Percentiles rank a stretch among this genome's conserved stretches.
Conservation (phyloP, 2,113 vertebrate species). For the Sardina pilchardus region DNA sequence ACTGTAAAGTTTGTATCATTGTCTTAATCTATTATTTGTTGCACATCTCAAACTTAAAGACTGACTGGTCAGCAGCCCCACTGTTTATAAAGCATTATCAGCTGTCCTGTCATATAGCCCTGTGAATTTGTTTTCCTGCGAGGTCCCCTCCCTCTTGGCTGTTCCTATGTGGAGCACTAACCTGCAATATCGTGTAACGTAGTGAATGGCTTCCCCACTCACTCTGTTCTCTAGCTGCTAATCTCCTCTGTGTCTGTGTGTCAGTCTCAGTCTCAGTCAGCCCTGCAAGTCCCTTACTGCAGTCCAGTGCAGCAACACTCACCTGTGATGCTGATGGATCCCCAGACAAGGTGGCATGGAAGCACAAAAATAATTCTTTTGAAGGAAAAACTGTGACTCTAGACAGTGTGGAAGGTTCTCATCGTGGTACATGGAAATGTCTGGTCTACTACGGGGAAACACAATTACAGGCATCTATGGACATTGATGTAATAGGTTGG, state of each 20-base stretch:
- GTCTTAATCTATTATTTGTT: no score
- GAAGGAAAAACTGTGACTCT: not conserved
- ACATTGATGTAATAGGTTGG: conserved; percentile 51
- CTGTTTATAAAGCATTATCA: not conserved
- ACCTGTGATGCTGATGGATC: conserved; percentile 37
- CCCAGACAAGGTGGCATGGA: conserved; percentile 31
- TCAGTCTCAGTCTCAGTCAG: conserved; percentile 38
- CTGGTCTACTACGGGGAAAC: not conserved
- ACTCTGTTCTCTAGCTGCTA: not conserved
- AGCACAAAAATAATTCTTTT: accelerated
- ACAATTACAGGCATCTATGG: accelerated
- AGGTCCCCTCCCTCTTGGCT: no score
- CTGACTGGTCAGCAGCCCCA: no score
- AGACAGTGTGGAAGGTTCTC: not conserved
- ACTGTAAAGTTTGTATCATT: no score
- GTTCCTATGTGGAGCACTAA: no score
- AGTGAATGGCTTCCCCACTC: not conserved
- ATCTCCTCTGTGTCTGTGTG: not conserved
- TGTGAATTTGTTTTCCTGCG: not conserved
- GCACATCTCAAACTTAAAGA: no score
- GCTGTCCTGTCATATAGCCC: no score
- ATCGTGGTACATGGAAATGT: conserved; percentile 57
- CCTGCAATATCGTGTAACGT: no score
- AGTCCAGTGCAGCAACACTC: conserved; percentile 18
- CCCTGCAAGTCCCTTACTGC: conserved; percentile 16